Percentiles rank a stretch among this genome's conserved stretches.
Conservation (phyloP, 1,140 invertebrate species). For the Agrilus planipennis region DNA sequence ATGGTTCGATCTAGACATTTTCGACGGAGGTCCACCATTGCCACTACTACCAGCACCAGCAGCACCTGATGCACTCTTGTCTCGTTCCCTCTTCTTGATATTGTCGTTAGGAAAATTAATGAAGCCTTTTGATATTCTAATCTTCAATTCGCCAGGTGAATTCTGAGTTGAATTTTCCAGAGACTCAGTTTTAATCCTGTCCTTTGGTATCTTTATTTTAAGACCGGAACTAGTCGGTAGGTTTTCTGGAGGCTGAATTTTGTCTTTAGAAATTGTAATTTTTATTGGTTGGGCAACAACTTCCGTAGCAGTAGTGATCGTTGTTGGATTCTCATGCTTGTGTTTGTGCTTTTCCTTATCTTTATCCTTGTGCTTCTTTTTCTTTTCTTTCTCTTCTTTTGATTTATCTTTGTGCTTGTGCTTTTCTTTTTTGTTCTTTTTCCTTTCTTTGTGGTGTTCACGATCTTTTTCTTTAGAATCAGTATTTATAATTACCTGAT, state of each 20-base stretch:
- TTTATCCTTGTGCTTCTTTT: slow-evolving; percentile 51
- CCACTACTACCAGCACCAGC: no score
- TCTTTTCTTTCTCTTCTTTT: slow-evolving; percentile 42
- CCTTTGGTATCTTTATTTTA: slow-evolving; percentile 54
- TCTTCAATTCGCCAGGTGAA: slow-evolving; percentile 36
- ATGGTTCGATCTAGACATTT: slow-evolving; percentile 18
- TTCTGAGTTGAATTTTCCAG: slow-evolving; percentile 12
- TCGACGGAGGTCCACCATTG: slow-evolving; percentile 11
- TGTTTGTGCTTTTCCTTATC: slow-evolving; percentile 43
- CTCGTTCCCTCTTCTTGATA: slow-evolving; percentile 27
- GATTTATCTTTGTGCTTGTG: slow-evolving; percentile 55
- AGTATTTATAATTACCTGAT: no score
- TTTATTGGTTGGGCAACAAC: slow-evolving; percentile 39
- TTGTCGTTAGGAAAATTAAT: slow-evolving; percentile 23
- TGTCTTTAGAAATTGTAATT: slow-evolving; percentile 56
- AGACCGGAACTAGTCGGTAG: slow-evolving; percentile 29
- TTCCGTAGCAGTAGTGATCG: slow-evolving; percentile 14
- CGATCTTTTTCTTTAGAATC: slow-evolving; percentile 34
- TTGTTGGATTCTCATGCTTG: slow-evolving; percentile 39
- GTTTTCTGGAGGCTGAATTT: slow-evolving; percentile 29
- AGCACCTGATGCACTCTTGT: no score
- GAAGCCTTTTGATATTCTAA: slow-evolving; percentile 43
- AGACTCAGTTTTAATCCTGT: slow-evolving; percentile 38
- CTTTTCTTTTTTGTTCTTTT: slow-evolving; percentile 54
- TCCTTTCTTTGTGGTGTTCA: slow-evolving; percentile 41